A percentile compares a stretch with the other conserved stretches of the same genome.
Conservation (phyloP, 2,888 invertebrate species). For the Cerceris rybyensis region DNA sequence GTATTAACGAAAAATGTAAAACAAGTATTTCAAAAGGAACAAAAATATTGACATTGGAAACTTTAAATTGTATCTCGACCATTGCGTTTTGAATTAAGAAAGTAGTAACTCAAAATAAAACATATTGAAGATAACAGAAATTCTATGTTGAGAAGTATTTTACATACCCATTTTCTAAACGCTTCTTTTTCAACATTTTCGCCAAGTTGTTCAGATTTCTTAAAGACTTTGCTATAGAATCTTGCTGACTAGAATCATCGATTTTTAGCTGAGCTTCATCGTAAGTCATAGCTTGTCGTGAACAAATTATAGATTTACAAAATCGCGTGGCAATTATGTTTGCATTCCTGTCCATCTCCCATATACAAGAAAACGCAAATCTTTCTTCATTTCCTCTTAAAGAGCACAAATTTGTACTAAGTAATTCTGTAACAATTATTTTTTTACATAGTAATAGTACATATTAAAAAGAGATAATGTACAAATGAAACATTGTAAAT, state of each 20-base stretch:
- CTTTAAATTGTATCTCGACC: too few relatives aligned
- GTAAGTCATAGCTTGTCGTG: constrained; percentile 96
- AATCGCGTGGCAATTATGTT: constrained; percentile 91
- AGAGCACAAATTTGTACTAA: constrained; percentile 98
- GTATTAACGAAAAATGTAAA: too few relatives aligned
- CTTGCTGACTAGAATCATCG: constrained; percentile 89
- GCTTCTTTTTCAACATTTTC: constrained; percentile 92
- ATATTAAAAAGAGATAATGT: too few relatives aligned
- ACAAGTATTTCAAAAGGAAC: too few relatives aligned
- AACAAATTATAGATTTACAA: constrained; percentile 96
- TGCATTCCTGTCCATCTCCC: constrained; percentile 94
- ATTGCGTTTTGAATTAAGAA: too few relatives aligned
- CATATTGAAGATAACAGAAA: too few relatives aligned
- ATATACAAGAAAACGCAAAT: constrained; percentile 97
- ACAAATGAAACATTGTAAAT: background rate
- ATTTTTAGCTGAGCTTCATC: constrained; percentile 97
- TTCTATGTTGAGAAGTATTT: background rate
- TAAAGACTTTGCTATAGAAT: constrained; percentile 89
- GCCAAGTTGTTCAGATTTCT: constrained; percentile 93
- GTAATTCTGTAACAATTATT: constrained; percentile 85
- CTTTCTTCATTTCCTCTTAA: constrained; percentile 94
- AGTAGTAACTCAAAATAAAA: too few relatives aligned
- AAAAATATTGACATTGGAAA: too few relatives aligned
- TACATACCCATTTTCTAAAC: constrained; percentile 91
- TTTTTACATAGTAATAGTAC: too few relatives aligned